Conservation (phyloP, 2,113 vertebrate genomes). For the Siniperca knerii region DNA sequence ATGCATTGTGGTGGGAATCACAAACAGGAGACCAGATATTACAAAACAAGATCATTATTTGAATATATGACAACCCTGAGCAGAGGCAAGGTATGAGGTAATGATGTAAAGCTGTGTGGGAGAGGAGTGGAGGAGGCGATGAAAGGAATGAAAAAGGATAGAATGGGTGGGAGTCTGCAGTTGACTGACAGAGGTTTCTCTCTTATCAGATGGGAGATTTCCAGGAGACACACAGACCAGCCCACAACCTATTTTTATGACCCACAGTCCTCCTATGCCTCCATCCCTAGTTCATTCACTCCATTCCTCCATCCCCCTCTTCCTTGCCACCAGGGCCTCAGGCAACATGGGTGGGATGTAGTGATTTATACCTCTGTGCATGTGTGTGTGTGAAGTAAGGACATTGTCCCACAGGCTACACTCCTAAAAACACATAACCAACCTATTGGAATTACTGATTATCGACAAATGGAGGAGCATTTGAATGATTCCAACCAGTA, state of each 20-base stretch:
- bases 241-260: conserved; percentile 75
- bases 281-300: conserved; percentile 53
- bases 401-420: conserved; percentile 52
- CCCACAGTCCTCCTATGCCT: conserved; percentile 53
- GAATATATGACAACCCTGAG: conserved; percentile 55
- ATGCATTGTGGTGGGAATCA: conserved; percentile 1
- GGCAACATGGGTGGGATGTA: conserved; percentile 72
- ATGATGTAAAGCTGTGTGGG: conserved; percentile 60
- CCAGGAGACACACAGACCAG: conserved; percentile 64
- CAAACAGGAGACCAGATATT: conserved; percentile 26
- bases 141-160: conserved; percentile 56
- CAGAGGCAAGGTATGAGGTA: conserved; percentile 54
- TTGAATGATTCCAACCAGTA: neutral
- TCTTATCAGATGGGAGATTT: conserved; percentile 74
- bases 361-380: conserved; percentile 73
- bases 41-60: conserved; percentile 29
- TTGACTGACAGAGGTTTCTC: conserved; percentile 64
- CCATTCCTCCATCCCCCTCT: conserved; percentile 57
- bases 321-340: conserved; percentile 48
- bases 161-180: conserved; percentile 61
- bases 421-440: conserved; percentile 54
- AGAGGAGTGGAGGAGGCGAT: conserved; percentile 61
- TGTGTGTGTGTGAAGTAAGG: conserved; percentile 53
- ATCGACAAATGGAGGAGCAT: conserved; percentile 15
- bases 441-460: conserved; percentile 51